Evolutionary conservation across 2,797 vertebrate species (phyloP).

Genomic region (Craterocephalus amniculus): DNA sequence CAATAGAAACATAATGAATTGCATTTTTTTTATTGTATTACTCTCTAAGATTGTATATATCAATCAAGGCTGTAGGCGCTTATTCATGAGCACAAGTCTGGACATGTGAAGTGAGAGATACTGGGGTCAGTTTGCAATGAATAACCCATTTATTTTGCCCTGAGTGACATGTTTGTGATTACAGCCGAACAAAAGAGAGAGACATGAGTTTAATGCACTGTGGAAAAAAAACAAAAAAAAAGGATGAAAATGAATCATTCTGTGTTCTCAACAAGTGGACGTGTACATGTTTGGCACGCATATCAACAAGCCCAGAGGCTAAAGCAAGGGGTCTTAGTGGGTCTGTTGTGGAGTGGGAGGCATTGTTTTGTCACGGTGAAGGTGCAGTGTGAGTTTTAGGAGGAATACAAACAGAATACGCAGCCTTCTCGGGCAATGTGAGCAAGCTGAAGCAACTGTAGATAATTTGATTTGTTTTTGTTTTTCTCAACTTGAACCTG

Average conservation of each 20-base stretch:
- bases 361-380: conserved; percentile 68
- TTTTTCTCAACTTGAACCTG: conserved; percentile 49
- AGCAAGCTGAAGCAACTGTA: conserved; percentile 36
- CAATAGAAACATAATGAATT: conserved; percentile 26
- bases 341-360: conserved; percentile 73
- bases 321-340: conserved; percentile 54
- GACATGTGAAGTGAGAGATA: conserved; percentile 58
- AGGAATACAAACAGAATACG: conserved; percentile 57
- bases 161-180: conserved; percentile 69
- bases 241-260: conserved; percentile 63
- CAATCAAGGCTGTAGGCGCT: conserved; percentile 30
- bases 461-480: conserved; percentile 63
- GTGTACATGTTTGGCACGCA: conserved; percentile 61
- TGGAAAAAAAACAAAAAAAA: conserved; percentile 20
- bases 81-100: conserved; percentile 54
- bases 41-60: conserved; percentile 48
- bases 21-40: conserved; percentile 29
- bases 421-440: conserved; percentile 38
- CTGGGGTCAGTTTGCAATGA: conserved; percentile 64
- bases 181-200: conserved; percentile 51
- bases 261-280: conserved; percentile 50
- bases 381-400: conserved; percentile 56
- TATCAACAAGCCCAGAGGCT: conserved; percentile 64
- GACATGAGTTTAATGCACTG: conserved; percentile 40
- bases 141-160: conserved; percentile 58